phyloP scores from a whole-genome alignment of 2,797 vertebrate genomes.

The Crenichthys baileyi region DNA sequence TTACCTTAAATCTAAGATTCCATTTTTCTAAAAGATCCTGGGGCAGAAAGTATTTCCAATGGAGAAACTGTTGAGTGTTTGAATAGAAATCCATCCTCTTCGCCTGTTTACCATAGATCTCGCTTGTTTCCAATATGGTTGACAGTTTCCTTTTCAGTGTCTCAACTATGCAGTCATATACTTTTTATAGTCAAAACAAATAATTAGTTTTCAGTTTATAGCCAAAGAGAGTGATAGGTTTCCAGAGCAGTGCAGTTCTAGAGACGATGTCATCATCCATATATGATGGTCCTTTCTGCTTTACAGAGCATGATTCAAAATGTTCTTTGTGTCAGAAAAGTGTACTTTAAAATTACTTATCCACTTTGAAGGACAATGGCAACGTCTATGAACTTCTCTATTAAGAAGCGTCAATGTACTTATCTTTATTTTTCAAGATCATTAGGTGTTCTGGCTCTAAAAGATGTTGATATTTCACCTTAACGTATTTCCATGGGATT shows the following conservation, averaged over 20 bases:
- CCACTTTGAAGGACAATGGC: not conserved
- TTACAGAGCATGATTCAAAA: not conserved
- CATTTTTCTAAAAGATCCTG: not conserved
- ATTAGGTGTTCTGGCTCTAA: not conserved
- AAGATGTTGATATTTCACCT: not conserved
- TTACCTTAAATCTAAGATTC: not conserved
- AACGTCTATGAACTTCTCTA: not conserved
- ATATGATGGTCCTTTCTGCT: not conserved
- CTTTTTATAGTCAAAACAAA: too few species aligned
- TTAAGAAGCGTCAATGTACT: too few species aligned
- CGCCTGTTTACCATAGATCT: too few species aligned
- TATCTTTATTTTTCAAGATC: not conserved
- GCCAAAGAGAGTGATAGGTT: too few species aligned
- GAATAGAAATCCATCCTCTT: too few species aligned
- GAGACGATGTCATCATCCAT: not conserved
- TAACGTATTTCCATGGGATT: constrained; percentile 49
- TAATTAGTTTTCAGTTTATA: too few species aligned
- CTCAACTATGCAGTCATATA: too few species aligned
- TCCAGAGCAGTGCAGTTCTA: too few species aligned
- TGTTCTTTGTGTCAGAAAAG: not conserved
- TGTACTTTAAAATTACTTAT: not conserved
- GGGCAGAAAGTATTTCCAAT: too few species aligned
- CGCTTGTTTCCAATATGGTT: too few species aligned
- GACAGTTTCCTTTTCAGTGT: too few species aligned
- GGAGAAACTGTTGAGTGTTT: too few species aligned